Conservation (phyloP, 2,888 invertebrate genomes). For the Pheosia tremula region DNA sequence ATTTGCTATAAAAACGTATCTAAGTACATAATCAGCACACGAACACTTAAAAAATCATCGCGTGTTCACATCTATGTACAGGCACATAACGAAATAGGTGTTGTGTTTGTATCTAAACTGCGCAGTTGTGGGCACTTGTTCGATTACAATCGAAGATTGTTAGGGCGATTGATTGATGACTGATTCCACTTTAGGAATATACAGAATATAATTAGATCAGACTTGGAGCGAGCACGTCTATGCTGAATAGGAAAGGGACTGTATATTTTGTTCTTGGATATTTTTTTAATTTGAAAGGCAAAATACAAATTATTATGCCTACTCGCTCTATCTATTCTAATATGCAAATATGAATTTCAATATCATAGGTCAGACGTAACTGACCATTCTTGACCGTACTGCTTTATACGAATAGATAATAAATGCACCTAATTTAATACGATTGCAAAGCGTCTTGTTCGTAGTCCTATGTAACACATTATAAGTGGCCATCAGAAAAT, state of each 20-base stretch:
- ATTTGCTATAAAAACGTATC: background rate
- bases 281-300: too few relatives aligned
- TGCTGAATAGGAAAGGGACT: background rate
- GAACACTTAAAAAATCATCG: constrained; percentile 6
- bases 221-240: constrained; percentile 12
- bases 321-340: background rate
- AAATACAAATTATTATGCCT: too few relatives aligned
- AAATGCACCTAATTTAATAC: background rate
- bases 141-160: constrained; percentile 14
- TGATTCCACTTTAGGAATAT: constrained; percentile 17
- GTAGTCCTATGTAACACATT: too few relatives aligned
- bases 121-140: constrained; percentile 29
- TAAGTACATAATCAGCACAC: background rate
- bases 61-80: background rate
- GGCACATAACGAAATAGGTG: constrained; percentile 9
- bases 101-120: constrained; percentile 19
- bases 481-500: too few relatives aligned
- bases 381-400: background rate
- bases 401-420: background rate
- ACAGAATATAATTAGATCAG: constrained; percentile 10
- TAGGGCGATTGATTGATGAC: constrained; percentile 33
- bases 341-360: background rate
- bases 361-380: background rate
- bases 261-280: too few relatives aligned
- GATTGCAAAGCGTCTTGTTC: background rate